A percentile compares a stretch with the other conserved stretches of the same genome.
Conservation (phyloP, 2,113 vertebrate species). For the Oreochromis tanganicae region DNA sequence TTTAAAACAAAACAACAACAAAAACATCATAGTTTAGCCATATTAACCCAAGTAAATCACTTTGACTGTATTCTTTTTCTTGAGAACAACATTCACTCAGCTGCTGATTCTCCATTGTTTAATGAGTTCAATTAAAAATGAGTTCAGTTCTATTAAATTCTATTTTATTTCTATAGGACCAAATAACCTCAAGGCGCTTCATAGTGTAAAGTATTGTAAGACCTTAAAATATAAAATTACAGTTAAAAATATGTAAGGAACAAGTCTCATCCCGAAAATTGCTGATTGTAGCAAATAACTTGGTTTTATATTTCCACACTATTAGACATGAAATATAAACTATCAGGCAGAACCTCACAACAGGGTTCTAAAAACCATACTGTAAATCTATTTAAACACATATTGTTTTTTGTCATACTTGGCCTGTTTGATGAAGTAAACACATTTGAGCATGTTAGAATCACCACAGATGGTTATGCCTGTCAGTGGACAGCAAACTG, state of each 20-base stretch:
- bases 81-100: conserved; percentile 1
- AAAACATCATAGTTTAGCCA: background rate
- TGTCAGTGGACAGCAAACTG: background rate
- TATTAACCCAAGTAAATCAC: background rate
- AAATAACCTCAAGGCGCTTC: background rate
- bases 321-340: background rate
- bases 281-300: background rate
- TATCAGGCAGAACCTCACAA: background rate
- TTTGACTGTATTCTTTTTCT: conserved; percentile 23
- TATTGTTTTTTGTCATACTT: background rate
- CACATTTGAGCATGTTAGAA: background rate
- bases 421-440: background rate
- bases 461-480: background rate
- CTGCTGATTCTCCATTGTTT: background rate
- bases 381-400: background rate
- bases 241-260: background rate
- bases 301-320: background rate
- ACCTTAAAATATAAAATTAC: background rate
- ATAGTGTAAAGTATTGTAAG: background rate
- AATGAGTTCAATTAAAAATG: background rate
- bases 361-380: background rate
- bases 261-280: background rate
- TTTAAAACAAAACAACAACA: background rate
- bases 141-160: background rate
- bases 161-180: background rate